A percentile compares a stretch with the other conserved stretches of the same genome.
phyloP scores from a whole-genome alignment of 1,140 invertebrate species.

The Drosophila setifemur region DNA sequence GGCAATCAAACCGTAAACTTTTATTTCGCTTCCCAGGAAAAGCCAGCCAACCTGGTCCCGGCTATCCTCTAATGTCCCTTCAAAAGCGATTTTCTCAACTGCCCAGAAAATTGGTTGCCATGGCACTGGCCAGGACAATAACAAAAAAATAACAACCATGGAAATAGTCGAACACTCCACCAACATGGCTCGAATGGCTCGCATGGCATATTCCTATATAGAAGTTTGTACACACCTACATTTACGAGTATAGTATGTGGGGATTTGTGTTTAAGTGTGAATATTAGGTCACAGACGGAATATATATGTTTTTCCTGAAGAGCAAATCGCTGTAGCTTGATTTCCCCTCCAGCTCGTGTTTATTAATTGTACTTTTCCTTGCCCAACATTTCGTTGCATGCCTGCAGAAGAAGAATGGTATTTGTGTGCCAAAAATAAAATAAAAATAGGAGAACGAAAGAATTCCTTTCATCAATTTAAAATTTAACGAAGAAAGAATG shows the following conservation, averaged over 20 bases:
- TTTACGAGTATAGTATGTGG: too few relatives aligned
- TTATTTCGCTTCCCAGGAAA: constrained; percentile 13
- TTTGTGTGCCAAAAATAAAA: too few relatives aligned
- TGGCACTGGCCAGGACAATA: constrained; percentile 36
- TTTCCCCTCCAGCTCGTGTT: constrained; percentile 7
- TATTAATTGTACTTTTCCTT: constrained; percentile 16
- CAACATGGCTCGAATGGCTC: not conserved
- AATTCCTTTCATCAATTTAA: too few relatives aligned
- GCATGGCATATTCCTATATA: constrained; percentile 1
- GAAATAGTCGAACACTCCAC: constrained; percentile 39
- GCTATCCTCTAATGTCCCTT: constrained; percentile 41
- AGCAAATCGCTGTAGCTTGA: constrained; percentile 21
- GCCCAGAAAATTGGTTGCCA: constrained; percentile 54
- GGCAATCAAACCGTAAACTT: constrained; percentile 51
- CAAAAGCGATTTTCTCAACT: constrained; percentile 46
- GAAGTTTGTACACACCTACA: not conserved
- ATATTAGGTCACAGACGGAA: constrained; percentile 34
- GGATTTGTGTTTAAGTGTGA: constrained; percentile 20
- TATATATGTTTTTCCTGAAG: not conserved
- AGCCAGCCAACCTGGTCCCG: constrained; percentile 3
- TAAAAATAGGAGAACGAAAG: too few relatives aligned
- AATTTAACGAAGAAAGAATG: too few relatives aligned
- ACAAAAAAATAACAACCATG: constrained; percentile 46
- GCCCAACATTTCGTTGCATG: constrained; percentile 4
- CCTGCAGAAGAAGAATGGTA: too few relatives aligned